Percentiles rank a stretch among this genome's conserved stretches.
Evolutionary conservation across 2,888 invertebrate genomes (phyloP).

Genomic region (Gymnosoma rotundatum): DNA sequence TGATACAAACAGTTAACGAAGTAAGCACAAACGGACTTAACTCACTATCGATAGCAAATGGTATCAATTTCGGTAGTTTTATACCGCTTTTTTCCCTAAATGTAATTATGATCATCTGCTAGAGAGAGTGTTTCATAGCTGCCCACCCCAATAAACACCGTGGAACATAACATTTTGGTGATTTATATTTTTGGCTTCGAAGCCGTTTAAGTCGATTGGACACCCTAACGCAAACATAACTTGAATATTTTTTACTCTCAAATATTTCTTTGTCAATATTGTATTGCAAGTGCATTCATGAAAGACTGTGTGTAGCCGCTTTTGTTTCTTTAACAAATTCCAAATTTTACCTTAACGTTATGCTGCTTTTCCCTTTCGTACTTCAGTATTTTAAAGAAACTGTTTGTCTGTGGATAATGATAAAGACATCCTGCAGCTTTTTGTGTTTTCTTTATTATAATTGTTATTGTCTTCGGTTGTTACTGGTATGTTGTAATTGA

Average conservation of each 20-base stretch:
- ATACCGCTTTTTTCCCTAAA: too few species aligned
- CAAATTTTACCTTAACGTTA: slow-evolving; percentile 43
- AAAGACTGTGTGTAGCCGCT: slow-evolving; percentile 25
- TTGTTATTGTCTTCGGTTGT: slow-evolving; percentile 43
- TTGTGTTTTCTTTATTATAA: slow-evolving; percentile 35
- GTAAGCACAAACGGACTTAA: too few species aligned
- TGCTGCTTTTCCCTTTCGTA: slow-evolving; percentile 9
- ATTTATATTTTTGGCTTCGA: too few species aligned
- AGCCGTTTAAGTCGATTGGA: too few species aligned
- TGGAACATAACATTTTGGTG: too few species aligned
- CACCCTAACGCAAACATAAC: too few species aligned
- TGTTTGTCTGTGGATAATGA: slow-evolving; percentile 62
- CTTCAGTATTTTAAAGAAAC: slow-evolving; percentile 4
- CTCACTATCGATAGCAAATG: too few species aligned
- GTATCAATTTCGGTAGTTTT: too few species aligned
- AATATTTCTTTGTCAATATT: slow-evolving; percentile 52
- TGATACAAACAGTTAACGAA: too few species aligned
- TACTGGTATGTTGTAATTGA: slow-evolving; percentile 76
- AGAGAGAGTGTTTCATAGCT: too few species aligned
- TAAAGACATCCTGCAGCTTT: slow-evolving; percentile 40
- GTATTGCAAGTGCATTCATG: slow-evolving; percentile 62
- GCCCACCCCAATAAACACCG: too few species aligned
- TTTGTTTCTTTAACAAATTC: slow-evolving; percentile 57
- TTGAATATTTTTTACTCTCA: neutral
- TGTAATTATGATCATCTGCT: too few species aligned